phyloP scores from a whole-genome alignment of 2,113 vertebrate genomes.

The Sebastes fasciatus region DNA sequence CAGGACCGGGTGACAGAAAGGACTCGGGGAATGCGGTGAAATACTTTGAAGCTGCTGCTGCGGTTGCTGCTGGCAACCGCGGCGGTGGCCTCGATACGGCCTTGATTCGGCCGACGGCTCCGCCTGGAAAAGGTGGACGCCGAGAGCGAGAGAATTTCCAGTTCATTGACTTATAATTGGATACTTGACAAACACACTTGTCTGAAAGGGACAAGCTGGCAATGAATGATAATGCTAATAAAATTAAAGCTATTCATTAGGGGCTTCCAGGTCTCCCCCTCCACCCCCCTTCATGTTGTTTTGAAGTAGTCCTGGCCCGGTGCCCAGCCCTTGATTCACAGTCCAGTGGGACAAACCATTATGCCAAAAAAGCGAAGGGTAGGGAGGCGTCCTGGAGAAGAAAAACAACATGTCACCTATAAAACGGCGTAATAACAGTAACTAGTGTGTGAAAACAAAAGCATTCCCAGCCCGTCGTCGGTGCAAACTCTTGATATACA shows the following conservation, averaged over 20 bases:
- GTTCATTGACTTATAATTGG: constrained; percentile 48
- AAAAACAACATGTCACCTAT: constrained; percentile 39
- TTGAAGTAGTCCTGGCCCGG: constrained; percentile 49
- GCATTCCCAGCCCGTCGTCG: constrained; percentile 46
- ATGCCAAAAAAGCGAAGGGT: not conserved
- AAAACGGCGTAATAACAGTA: constrained; percentile 18
- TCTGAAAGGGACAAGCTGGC: constrained; percentile 46
- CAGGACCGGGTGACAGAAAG: constrained; percentile 54
- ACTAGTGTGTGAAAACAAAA: constrained; percentile 26
- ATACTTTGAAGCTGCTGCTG: constrained; percentile 44
- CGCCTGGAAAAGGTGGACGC: constrained; percentile 15
- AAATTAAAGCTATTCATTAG: constrained; percentile 53
- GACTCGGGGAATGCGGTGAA: constrained; percentile 6
- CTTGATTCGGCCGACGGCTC: constrained; percentile 16
- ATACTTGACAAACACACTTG: constrained; percentile 54
- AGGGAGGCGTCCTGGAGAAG: constrained; percentile 15
- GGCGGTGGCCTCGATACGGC: constrained; percentile 16
- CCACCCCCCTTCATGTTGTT: constrained; percentile 20
- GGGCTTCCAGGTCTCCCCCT: constrained; percentile 24
- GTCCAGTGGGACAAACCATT: constrained; percentile 45
- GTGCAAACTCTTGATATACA: constrained; percentile 59
- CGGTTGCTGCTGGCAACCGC: constrained; percentile 71
- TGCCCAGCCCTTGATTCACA: constrained; percentile 48
- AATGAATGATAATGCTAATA: constrained; percentile 60
- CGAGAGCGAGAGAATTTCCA: constrained; percentile 44